Percentiles rank a stretch among this genome's conserved stretches.
Conservation (phyloP, 2,888 invertebrate species). For the Napeogenes sylphis region DNA sequence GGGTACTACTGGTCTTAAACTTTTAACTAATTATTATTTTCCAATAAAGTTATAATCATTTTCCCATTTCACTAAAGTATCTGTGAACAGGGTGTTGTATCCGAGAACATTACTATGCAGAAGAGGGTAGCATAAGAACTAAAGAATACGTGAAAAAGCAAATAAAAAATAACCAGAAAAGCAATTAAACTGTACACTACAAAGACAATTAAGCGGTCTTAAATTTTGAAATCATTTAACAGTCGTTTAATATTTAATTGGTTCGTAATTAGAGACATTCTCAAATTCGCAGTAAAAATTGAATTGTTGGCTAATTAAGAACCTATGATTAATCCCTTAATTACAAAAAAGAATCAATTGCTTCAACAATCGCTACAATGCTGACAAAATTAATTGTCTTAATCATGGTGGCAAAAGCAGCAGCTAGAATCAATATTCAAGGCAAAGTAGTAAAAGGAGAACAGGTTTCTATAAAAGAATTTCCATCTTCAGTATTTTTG, state of each 20-base stretch:
- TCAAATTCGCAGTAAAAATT: neutral
- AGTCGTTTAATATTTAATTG: constrained; percentile 5
- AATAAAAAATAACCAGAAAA: no score
- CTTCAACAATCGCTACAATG: constrained; percentile 3
- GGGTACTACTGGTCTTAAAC: no score
- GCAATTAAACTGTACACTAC: no score
- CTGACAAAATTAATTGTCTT: constrained; percentile 9
- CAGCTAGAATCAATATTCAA: constrained; percentile 19
- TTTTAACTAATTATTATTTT: no score
- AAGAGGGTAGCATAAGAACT: no score
- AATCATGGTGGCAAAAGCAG: neutral
- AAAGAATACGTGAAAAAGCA: no score
- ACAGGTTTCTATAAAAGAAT: constrained; percentile 30
- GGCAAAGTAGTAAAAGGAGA: constrained; percentile 32
- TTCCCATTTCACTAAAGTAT: no score
- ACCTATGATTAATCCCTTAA: constrained; percentile 2
- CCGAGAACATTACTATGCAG: no score
- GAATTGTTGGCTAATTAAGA: constrained; percentile 5
- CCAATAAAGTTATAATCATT: no score
- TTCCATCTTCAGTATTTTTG: constrained; percentile 38
- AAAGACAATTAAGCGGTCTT: no score
- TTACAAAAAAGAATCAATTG: neutral
- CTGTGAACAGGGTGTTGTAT: no score
- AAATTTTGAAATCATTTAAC: no score
- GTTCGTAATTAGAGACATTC: neutral